Conservation (phyloP, 2,113 vertebrate species). For the Sinocyclocheilus anshuiensis region DNA sequence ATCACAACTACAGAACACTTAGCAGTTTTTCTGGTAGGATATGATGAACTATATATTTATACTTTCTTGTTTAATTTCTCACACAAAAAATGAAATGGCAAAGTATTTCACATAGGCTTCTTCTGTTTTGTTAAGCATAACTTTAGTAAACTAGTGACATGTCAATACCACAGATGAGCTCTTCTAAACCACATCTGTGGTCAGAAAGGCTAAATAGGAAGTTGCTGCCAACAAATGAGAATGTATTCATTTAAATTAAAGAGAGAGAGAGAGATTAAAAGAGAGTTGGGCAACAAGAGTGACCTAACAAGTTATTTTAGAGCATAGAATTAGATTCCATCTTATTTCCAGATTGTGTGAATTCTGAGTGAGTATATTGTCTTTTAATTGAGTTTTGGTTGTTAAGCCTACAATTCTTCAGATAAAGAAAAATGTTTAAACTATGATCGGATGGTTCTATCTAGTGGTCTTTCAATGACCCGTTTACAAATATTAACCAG, state of each 20-base stretch:
- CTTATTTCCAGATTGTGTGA: neutral
- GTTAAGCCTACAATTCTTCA: neutral
- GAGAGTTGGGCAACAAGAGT: neutral
- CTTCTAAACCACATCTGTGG: neutral
- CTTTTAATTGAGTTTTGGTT: neutral
- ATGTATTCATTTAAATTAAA: neutral
- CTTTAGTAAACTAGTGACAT: too few relatives aligned
- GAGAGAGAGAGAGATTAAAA: neutral
- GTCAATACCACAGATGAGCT: too few relatives aligned
- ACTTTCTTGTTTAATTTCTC: too few relatives aligned
- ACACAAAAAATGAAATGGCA: neutral
- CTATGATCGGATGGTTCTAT: neutral
- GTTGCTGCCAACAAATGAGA: neutral
- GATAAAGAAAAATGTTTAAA: neutral
- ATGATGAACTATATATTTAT: too few relatives aligned
- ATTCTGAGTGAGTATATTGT: neutral
- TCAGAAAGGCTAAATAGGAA: neutral
- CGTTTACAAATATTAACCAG: neutral
- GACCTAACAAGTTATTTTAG: too few relatives aligned
- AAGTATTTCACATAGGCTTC: neutral
- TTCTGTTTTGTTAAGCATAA: neutral
- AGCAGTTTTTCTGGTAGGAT: too few relatives aligned
- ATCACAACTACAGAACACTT: too few relatives aligned
- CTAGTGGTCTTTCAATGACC: neutral
- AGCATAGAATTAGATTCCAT: neutral